These are phyloP conservation scores for Lepidocyrtinus sp. DNA, from an alignment of 2,888 invertebrate species.

Conservation along the genomic window DNA sequence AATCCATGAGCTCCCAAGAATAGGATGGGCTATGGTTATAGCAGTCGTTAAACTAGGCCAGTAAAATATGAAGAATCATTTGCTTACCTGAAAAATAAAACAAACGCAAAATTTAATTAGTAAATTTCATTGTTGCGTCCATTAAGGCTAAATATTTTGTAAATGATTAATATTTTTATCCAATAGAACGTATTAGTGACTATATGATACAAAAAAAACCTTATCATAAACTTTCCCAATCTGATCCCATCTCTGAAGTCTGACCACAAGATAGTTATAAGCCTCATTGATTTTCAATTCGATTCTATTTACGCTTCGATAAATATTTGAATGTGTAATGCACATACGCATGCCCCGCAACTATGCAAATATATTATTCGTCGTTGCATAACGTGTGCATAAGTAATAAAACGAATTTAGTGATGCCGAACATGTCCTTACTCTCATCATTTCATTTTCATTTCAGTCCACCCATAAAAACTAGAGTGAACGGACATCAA, in stretches of 20 bases:
- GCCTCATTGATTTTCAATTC: constrained; percentile 54
- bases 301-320: background rate
- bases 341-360: constrained; percentile 17
- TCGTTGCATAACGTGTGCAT: too few relatives aligned
- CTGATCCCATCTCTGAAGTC: constrained; percentile 17
- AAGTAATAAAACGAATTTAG: background rate
- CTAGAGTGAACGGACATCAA: background rate
- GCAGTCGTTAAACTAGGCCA: background rate
- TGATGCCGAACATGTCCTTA: background rate
- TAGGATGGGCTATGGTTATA: background rate
- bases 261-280: constrained; percentile 41
- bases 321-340: background rate
- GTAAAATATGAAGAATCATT: background rate
- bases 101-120: constrained; percentile 11
- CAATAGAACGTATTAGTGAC: background rate
- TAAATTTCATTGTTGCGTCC: background rate
- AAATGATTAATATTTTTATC: background rate
- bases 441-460: background rate
- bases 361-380: too few relatives aligned
- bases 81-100: constrained; percentile 51
- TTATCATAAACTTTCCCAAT: background rate
- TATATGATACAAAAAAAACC: background rate
- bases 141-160: background rate
- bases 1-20: background rate
- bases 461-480: background rate